Base-by-base conservation (phyloP, 2,113 vertebrate genomes). In the Cochlearius cochlearius region DNA sequence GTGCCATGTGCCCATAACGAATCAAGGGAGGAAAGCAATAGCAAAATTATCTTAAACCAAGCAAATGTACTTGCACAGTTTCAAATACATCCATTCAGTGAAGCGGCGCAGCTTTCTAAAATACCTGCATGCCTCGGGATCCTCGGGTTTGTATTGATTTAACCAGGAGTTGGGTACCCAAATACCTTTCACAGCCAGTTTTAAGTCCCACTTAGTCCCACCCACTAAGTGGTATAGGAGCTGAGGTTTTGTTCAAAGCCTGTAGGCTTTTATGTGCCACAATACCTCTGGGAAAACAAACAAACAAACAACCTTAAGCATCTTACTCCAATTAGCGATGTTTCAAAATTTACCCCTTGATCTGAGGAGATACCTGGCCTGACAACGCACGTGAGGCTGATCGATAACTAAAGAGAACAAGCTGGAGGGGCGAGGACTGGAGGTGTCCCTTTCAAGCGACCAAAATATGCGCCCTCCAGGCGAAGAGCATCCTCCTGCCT, bases 51-150 rank as follows among this genome's bases (percentile, higher is more conserved):
- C 76, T 66, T 25, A 53, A 66, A 53, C 4, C 49, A 18, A 27
- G 29, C 1, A n/a, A 30, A 29, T 14, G 7, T 25, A 22, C 41
- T 39, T 49, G 52, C 17, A 27, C 29, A 19, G 63, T 7, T 38
- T 71, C 32, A 18, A 12, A 20, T 18, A 6, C 16, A 34, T 6
- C 8, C 23, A 2, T 8, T 7, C 19, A 14, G 49, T 29, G 49
- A 53, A 6, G 20, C 1, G 1, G 5, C 3, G 43, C 27, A 17
- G 52, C 30, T 53, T 23, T 36, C 62, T 9, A 19, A 45, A 56
- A 25, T 7, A 26, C 75, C 66, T 9, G 2, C 0, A 0, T 22
- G 39, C 3, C 10, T 10, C 2, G 2, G 16, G 27, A 16, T 2
- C 19, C 49, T 66, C 25, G 4, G 55, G n/a, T 22, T 49, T 14